Evolutionary conservation across 2,797 vertebrate genomes (phyloP), one percentile per base, ranked within the genome.

Genomic region (Hozukius guyotensis): DNA sequence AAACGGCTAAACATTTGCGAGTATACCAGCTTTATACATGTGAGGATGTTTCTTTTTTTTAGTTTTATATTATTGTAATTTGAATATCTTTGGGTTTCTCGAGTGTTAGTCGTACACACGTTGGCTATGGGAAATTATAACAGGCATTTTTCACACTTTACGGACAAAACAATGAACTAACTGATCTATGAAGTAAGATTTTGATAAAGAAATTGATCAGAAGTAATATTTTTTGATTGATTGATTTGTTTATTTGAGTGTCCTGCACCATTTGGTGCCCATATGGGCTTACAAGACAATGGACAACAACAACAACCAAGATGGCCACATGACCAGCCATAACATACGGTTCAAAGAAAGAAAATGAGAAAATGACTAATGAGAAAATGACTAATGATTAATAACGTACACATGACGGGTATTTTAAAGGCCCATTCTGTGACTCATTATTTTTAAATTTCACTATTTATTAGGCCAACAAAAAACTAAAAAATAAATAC

Each of bases 41-140:
- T 31, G 12, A 7, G 5, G 6, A n/a, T 61, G 7, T 31, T 14
- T 60, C 2, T 59, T n/a, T 34, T 53, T 22, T 25, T 1, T 1
- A 4, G 24, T 32, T 52, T 46, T 24, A 60, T 25, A 5, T 27
- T 2, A 10, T 2, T 52, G 34, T 57, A 13, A 42, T 24, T 18
- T 5, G 6, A 75, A 22, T 42, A 65, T 42, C 2, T 63, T 34
- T 34, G 18, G 4, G 2, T 59, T 42, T 72, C 18, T 46, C 3
- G 8, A 32, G 20, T 11, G 36, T 31, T 0, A 31, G 3, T 10
- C 1, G 2, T 1, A 25, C 22, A 5, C n/a, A 18, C 13, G 5
- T 2, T 42, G 34, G 32, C 22, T 70, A 24, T 10, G 7, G 27
- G 29, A 24, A 24, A 34, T 22, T 11, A 16, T 25, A 6, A 25